phyloP scores from a whole-genome alignment of 2,113 vertebrate genomes.

The Lagopus muta region DNA sequence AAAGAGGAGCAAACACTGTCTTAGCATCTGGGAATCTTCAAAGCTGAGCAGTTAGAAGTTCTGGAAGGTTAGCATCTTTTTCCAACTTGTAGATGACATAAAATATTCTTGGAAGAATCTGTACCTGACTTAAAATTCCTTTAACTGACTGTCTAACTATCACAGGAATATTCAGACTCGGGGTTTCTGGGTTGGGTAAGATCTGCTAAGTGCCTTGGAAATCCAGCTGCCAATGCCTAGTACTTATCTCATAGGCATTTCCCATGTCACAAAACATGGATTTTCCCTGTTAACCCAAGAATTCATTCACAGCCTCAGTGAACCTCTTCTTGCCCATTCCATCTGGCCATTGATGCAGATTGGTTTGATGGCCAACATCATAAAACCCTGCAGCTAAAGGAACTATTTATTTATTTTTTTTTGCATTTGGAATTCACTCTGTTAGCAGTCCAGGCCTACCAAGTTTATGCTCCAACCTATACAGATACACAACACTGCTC shows the following conservation, averaged over 20 bases:
- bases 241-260: fast-evolving
- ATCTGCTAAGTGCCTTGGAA: neutral
- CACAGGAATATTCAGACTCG: neutral
- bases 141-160: neutral
- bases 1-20: neutral
- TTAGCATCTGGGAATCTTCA: neutral
- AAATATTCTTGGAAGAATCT: neutral
- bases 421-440: neutral
- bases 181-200: neutral
- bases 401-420: neutral
- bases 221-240: neutral
- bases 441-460: neutral
- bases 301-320: neutral
- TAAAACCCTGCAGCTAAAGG: neutral
- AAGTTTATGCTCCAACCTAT: neutral
- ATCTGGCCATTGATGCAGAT: neutral
- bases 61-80: neutral
- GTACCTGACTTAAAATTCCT: neutral
- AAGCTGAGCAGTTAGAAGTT: neutral
- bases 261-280: neutral
- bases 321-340: neutral
- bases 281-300: neutral
- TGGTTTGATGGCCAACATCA: neutral
- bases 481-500: neutral
- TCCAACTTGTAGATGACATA: neutral